Evolutionary conservation across 2,888 invertebrate species (phyloP), one percentile per base, ranked within the genome.

Genomic region (Hermaeophaga mercurialis): DNA sequence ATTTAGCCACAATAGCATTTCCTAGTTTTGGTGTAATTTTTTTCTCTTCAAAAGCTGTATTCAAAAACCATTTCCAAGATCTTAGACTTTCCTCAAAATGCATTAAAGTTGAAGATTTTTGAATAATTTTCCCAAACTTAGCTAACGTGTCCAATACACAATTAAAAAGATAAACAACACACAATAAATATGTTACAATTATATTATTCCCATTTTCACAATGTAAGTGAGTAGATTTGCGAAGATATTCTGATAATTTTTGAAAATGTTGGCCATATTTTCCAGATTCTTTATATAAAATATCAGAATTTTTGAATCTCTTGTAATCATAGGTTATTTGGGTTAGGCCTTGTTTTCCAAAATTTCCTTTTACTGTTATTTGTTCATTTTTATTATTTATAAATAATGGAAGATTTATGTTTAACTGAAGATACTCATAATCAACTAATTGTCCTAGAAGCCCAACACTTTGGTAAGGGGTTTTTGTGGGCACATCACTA

Each of bases 1-100:
- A 19, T 62, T 84, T 78, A 1, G 87, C 82, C 11, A 83, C 56
- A 17, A 86, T 73, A 41, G 84, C 78, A 73, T 88, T 88, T 2
- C 84, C 85, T 56, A 82, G 81, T 66, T 82, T 84, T 36, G 86
- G 78, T 15, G 76, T 76, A 24, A 81, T 68, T 57, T 71, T 76
- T 61, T 73, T 75, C 24, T 78, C 74, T 50, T 74, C 68, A 19
- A 74, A 69, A 6, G 80, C 66, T 15, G 75, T 75, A 26, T 69
- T 67, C 7, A 80, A 63, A 59, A 77, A 76, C 81, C 80, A 82
- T 60, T 76, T 75, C 15, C 76, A 61, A 59, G 78, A 79, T 47
- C 73, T 69, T 17, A 79, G 65, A 72, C 75, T 80, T 12, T 72
- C 73, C 54, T 74, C 70, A 19, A 81, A 67, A 62, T 82, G 81